Percentiles rank a stretch among this genome's conserved stretches.
Conservation (phyloP, 2,113 vertebrate species). For the Phodopus roborovskii region DNA sequence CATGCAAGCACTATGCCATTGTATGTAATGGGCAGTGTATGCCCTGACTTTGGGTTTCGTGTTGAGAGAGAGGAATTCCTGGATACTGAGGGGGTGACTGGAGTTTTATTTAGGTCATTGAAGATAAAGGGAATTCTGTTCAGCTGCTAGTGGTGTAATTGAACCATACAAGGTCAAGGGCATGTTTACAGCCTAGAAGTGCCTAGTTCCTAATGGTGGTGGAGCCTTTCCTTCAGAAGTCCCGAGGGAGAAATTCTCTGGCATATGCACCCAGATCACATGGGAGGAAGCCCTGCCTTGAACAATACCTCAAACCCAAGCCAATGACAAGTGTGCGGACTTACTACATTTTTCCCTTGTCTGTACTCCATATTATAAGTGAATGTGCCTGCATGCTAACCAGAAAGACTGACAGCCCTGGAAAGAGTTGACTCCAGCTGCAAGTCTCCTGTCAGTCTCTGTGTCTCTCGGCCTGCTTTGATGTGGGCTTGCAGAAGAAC, state of each 20-base stretch:
- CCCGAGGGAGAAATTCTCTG: neutral
- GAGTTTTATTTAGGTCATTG: neutral
- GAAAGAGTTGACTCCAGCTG: neutral
- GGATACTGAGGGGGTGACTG: neutral
- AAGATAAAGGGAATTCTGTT: conserved; percentile 15
- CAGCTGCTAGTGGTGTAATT: neutral
- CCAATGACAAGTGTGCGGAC: neutral
- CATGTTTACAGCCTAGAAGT: neutral
- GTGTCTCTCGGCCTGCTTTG: conserved; percentile 34
- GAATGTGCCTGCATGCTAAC: conserved; percentile 62
- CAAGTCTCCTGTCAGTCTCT: neutral
- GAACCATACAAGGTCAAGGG: neutral
- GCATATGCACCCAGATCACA: neutral
- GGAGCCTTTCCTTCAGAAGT: neutral
- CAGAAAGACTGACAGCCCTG: conserved; percentile 38
- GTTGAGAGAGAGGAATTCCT: neutral
- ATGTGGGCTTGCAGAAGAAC: conserved; percentile 51
- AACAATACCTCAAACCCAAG: neutral
- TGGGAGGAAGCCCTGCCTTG: neutral
- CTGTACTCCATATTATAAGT: conserved; percentile 38
- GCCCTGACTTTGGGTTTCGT: neutral
- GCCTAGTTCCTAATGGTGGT: neutral
- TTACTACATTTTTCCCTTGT: conserved; percentile 68
- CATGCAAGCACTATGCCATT: neutral
- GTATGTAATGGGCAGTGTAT: neutral